Evolutionary conservation across 2,113 vertebrate genomes (phyloP), one percentile per base, ranked within the genome.

Genomic region (Hippocampus barbouri): DNA sequence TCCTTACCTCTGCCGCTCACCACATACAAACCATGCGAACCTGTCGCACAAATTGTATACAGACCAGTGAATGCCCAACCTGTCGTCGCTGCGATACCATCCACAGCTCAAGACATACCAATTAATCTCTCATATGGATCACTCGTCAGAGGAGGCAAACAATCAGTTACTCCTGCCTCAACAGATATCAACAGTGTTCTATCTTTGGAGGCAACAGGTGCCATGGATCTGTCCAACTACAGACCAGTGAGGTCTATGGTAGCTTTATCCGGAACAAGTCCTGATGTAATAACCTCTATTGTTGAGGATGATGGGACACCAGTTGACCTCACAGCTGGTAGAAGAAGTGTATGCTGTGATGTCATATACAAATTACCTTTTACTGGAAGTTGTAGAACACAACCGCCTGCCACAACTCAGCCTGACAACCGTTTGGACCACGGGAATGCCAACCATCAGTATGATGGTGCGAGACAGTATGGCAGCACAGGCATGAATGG

Each of bases 281-380:
- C 95, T 74, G 91, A 92, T 79, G 86, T 94, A 38, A 57, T 96
- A 71, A 98, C 96, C 70, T 93, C 94, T 67, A 86, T 97, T 81
- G 89, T 98, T 83, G 96, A 97, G 79, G 97, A 98, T 61, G 95
- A 97, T 82, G 95, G 95, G 73, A 95, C 94, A 56, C 97, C 97
- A 78, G 94, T 99, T 30, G 97, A 99, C 85, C 89, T 99, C 66
- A 99, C 97, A 71, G 95, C 96, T 75, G 96, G 96, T 41, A 93
- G 95, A 75, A 94, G 93, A 88, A 93, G 93, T 71, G 95, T 97
- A 70, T 99, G 97, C 86, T 99, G 97, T 89, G 96, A 98, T 88
- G 87, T 99, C 71, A 96, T 99, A 81, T 98, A 98, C 86, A 97
- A 94, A 80, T 88, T 99, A 59, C 97, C 97, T 38, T 99, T 98